Base-by-base conservation (phyloP, 2,113 vertebrate species). In the Rallus limicola region DNA sequence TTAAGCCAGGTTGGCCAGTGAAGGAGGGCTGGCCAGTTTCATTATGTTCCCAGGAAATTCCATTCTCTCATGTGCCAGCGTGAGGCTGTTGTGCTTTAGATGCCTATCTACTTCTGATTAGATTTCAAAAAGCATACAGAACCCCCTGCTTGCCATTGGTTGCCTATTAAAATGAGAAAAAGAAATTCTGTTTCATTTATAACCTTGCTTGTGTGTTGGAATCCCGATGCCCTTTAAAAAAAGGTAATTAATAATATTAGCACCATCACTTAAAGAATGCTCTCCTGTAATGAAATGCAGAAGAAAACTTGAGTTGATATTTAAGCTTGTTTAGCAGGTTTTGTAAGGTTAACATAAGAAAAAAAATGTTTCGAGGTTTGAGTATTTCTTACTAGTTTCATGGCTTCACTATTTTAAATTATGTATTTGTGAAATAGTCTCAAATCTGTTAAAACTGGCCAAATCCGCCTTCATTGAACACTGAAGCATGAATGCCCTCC, bases 21-120 rank as follows among this genome's bases (percentile, higher is more conserved):
- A 90, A 94, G 89, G 82, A 80, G 92, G 60, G 58, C 74, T 87
- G 86, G 59, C 65, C 77, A 76, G 28, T 91, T 93, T 82, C 53
- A 88, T 93, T 96, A 72, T 79, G 40, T 91, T 92, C 65, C 82
- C 88, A 92, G 86, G 93, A 90, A 95, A 93, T 93, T 95, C 83
- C 90, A 89, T 92, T 95, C 89, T 93, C 55, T 85, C 55, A 36
- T 74, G 70, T 86, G 79, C 74, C 86, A 87, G 58, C 2, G 0
- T 82, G 89, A 80, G 46, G 46, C 82, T 93, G 86, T 93, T 94
- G 88, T 91, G 55, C 59, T 92, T 96, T 87, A 96, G 96, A 96
- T 96, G 86, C 86, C 70, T 93, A 93, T 84, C 92, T 95, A 65
- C 58, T 55, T 93, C 91, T 79, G 86, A 91, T 94, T 93, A 92